phyloP scores from a whole-genome alignment of 2,888 invertebrate genomes.

The Kryphioiulus occultus region DNA sequence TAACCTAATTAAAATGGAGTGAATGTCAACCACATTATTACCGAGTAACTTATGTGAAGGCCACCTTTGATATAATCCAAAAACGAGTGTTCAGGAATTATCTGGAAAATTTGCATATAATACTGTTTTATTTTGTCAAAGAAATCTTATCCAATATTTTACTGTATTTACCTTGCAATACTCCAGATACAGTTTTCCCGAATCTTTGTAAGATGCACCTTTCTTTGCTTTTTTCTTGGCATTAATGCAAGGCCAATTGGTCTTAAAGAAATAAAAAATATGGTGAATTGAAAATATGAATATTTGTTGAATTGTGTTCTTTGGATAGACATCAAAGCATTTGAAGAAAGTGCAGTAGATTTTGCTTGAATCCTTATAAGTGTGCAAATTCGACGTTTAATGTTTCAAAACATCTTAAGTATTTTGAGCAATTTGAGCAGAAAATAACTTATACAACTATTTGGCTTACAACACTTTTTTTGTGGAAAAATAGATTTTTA shows the following conservation, averaged over 20 bases:
- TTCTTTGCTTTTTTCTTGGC: slow-evolving; percentile 65
- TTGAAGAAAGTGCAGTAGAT: no score
- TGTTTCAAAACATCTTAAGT: no score
- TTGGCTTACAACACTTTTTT: no score
- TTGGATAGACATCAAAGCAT: no score
- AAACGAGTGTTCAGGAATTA: slow-evolving; percentile 60
- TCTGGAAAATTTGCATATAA: not conserved
- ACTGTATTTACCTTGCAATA: not conserved
- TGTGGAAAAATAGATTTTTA: no score
- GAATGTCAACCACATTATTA: not conserved
- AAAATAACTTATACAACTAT: no score
- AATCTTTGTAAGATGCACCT: slow-evolving; percentile 59
- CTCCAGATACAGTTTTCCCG: slow-evolving; percentile 65
- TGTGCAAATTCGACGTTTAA: no score
- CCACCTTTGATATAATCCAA: slow-evolving; percentile 59
- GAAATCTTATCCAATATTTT: not conserved
- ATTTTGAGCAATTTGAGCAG: no score
- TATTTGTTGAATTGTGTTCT: no score
- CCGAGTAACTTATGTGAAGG: not conserved
- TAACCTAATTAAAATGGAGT: no score
- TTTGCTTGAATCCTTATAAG: no score
- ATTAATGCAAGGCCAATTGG: slow-evolving; percentile 65
- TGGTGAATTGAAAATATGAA: not conserved
- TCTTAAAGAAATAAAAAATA: not conserved
- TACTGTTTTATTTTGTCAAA: not conserved